phyloP scores from a whole-genome alignment of 1,140 invertebrate genomes.

The Drosophila fuyamai region DNA sequence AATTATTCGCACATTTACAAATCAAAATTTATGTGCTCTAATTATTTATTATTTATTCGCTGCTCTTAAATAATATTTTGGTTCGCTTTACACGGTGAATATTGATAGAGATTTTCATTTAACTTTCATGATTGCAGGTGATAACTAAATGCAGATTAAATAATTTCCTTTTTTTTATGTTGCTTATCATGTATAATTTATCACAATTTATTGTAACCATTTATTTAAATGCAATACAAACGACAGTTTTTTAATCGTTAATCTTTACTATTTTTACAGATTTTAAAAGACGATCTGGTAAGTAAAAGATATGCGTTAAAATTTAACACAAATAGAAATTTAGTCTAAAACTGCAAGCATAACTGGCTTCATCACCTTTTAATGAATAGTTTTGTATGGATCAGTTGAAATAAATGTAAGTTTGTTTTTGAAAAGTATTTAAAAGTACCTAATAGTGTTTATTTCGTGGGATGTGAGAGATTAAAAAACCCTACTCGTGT shows the following conservation, averaged over 20 bases:
- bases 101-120: conserved; percentile 6
- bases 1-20: conserved; percentile 51
- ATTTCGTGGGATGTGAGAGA: too few species aligned
- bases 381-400: neutral
- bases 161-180: conserved; percentile 6
- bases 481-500: neutral
- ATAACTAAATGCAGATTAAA: neutral
- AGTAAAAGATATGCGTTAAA: neutral
- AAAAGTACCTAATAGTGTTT: too few species aligned
- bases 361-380: conserved; percentile 18
- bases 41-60: conserved; percentile 51
- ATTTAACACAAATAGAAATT: neutral
- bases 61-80: conserved; percentile 10
- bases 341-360: conserved; percentile 5
- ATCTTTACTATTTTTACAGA: conserved; percentile 10
- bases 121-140: neutral
- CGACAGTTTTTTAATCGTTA: neutral
- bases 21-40: conserved; percentile 63
- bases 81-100: conserved; percentile 12
- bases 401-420: too few species aligned
- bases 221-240: neutral
- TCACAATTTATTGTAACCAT: neutral
- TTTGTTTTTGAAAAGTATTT: neutral
- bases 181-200: neutral
- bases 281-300: conserved; percentile 23